phyloP scores from a whole-genome alignment of 1,140 invertebrate genomes.

The Trichomalopsis sarcophagae region DNA sequence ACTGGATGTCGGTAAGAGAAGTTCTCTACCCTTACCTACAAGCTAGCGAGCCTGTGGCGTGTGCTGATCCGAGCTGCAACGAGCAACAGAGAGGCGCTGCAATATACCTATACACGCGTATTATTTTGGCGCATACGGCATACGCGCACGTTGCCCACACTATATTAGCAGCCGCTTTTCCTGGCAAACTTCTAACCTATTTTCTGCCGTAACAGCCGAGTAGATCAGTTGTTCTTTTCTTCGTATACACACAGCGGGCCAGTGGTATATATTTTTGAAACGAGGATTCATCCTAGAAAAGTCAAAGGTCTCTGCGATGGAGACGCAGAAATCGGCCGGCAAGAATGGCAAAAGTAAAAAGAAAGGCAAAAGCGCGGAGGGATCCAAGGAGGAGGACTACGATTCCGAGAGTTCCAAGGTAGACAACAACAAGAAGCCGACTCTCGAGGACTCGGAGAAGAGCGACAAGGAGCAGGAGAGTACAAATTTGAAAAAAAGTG shows the following conservation, averaged over 20 bases:
- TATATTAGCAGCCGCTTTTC: no score
- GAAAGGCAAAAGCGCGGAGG: slow-evolving; percentile 13
- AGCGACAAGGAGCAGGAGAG: slow-evolving; percentile 27
- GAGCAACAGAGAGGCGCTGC: no score
- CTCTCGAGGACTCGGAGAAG: slow-evolving; percentile 35
- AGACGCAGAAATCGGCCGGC: slow-evolving; percentile 3
- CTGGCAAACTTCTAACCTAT: no score
- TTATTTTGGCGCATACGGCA: no score
- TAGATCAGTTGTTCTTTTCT: no score
- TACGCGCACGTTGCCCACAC: no score
- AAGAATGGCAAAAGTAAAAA: slow-evolving; percentile 32
- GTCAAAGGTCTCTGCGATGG: slow-evolving; percentile 9
- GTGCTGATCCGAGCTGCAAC: no score
- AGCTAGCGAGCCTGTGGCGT: no score
- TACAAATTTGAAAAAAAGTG: slow-evolving; percentile 13
- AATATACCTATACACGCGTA: no score
- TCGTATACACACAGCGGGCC: background rate
- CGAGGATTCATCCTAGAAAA: background rate
- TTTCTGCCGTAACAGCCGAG: no score
- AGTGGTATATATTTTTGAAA: background rate
- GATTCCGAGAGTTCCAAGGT: slow-evolving; percentile 33
- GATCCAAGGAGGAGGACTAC: slow-evolving; percentile 32
- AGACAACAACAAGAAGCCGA: slow-evolving; percentile 11
- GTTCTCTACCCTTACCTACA: no score
- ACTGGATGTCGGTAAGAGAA: no score